Evolutionary conservation across 2,797 vertebrate species (phyloP).

Genomic region (Sparus aurata): DNA sequence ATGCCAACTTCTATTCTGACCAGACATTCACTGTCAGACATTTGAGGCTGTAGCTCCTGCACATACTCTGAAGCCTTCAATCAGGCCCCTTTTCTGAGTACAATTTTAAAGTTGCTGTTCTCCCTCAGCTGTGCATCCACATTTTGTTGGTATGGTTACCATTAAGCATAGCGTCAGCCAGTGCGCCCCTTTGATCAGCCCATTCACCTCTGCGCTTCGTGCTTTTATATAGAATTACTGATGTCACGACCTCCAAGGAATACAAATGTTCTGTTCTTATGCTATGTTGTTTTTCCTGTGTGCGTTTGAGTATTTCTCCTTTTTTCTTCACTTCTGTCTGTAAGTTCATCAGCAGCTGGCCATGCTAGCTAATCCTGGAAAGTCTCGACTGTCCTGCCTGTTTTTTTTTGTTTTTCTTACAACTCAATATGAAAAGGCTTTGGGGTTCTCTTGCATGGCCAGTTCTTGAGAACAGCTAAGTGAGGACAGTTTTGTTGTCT

Average conservation of each 20-base stretch:
- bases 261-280: constrained; percentile 42
- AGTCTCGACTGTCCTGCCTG: constrained; percentile 31
- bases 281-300: constrained; percentile 1
- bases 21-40: constrained; percentile 21
- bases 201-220: constrained; percentile 39
- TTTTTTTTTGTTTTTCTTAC: constrained; percentile 1
- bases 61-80: constrained; percentile 7
- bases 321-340: constrained; percentile 24
- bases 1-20: constrained; percentile 7
- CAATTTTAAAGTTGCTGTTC: constrained; percentile 14
- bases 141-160: constrained; percentile 51
- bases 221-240: constrained; percentile 45
- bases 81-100: constrained; percentile 25
- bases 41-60: constrained; percentile 12
- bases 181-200: constrained; percentile 18
- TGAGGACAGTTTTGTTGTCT: constrained; percentile 25
- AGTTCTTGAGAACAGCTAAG: constrained; percentile 21
- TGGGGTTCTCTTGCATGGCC: constrained; percentile 28
- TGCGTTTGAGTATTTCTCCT: constrained; percentile 30
- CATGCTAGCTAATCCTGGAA: constrained; percentile 24
- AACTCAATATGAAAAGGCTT: constrained; percentile 25
- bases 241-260: constrained; percentile 38
- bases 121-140: constrained; percentile 14
- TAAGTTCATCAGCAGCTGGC: constrained; percentile 28
- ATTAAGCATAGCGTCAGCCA: constrained; percentile 16